Evolutionary conservation across 2,797 vertebrate genomes (phyloP).

Genomic region (Poeciliopsis gracilis): DNA sequence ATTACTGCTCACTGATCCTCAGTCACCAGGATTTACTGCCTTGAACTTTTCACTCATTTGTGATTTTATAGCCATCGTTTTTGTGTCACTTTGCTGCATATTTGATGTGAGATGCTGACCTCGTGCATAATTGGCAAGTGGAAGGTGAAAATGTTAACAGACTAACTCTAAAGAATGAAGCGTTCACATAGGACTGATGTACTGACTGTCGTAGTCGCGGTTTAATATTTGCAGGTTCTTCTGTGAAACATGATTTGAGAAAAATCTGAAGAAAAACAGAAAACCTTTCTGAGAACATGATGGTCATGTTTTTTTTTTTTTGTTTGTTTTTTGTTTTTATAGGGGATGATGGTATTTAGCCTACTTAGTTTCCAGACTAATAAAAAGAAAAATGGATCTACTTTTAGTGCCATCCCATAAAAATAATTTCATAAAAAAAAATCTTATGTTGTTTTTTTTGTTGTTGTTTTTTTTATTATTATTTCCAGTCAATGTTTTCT

Average conservation of each 20-base stretch:
- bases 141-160: background rate
- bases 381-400: too few relatives aligned
- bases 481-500: too few relatives aligned
- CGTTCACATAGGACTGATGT: background rate
- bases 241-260: background rate
- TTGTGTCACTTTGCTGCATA: background rate
- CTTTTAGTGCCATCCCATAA: too few relatives aligned
- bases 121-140: background rate
- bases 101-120: background rate
- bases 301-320: background rate
- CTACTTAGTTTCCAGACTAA: too few relatives aligned
- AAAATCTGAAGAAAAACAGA: background rate
- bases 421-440: too few relatives aligned
- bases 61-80: background rate
- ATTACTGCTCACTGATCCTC: constrained; percentile 26
- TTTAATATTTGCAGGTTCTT: background rate
- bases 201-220: background rate
- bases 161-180: background rate
- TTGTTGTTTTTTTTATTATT: too few relatives aligned
- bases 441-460: too few relatives aligned
- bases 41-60: background rate
- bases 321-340: too few relatives aligned
- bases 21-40: constrained; percentile 18
- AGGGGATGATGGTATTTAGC: too few relatives aligned
- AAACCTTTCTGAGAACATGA: too few relatives aligned